Evolutionary conservation across 2,113 vertebrate genomes (phyloP), one percentile per base, ranked within the genome.

Genomic region (Ondatra zibethicus): DNA sequence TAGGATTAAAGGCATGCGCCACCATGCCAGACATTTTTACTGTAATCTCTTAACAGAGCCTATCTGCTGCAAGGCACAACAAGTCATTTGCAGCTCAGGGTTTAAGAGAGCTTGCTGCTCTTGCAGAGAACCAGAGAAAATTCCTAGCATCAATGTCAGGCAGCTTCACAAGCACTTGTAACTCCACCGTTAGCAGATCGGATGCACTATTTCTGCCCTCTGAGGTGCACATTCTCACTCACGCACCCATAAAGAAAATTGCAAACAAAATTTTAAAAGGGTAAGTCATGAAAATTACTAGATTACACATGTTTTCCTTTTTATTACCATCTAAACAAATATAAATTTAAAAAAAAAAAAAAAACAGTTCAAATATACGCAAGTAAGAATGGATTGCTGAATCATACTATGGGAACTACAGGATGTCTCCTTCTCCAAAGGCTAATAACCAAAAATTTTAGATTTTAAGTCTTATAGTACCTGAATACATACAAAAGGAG

Each of bases 321-420:
- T 68, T 95, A 45, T 86, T 50, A n/a, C 12, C 33, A 55, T 39
- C 33, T 88, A 88, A 33, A 33, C 17, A 63, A 39, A 93, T 6
- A 91, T 13, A 16, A 58, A 42, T 42, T 27, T n/a, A n/a, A n/a
- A n/a, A n/a, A n/a, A n/a, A n/a, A n/a, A n/a, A 85, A 68, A 58
- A 63, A 89, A 47, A 36, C 72, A 96, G 66, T 65, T 95, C 13
- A 94, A 92, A 81, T 45, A 92, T 13, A 52, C 4, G 7, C 68
- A 96, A 90, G 36, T 78, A 63, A 92, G 52, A 94, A 90, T 81
- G 25, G 76, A 96, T 88, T 72, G 58, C 29, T 90, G 13, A 95
- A 81, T 76, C 82, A 77, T 65, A 78, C 6, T 65, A 94, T 75
- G 4, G 73, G n/a, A 63, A 88, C 65, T 84, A 91, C 23, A 72